Base-by-base conservation (phyloP, 2,888 invertebrate genomes). In the Autographa gamma region DNA sequence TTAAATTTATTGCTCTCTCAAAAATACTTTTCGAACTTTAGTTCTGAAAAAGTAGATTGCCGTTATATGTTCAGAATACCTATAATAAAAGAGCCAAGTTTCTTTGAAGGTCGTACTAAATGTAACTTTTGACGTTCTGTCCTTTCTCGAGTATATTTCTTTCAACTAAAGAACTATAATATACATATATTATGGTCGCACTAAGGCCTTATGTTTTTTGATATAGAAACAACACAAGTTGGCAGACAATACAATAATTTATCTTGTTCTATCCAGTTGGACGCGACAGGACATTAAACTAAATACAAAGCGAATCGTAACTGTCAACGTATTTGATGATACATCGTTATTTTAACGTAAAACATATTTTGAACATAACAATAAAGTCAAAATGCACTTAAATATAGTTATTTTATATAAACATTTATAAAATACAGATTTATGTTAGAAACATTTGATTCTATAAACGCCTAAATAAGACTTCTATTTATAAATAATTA, bases 41-140 rank as follows among this genome's bases (percentile, higher is more conserved):
- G 72, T 77, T 54, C 62, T 69, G 66, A 79, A 78, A 73, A 80
- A 74, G 68, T 73, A 65, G 67, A 67, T 72, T 18, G 31, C 65
- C 60, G 54, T 56, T 69, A 58, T 67, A 71, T 59, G 73, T 71
- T 64, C 60, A 73, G 63, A 74, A 76, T 77, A 76, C 63, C 71
- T 82, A 79, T 76, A 81, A 67, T 73, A 77, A 76, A 83, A 81
- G 69, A 78, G 75, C 71, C 67, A 83, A 85, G 83, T 84, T 85
- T 72, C 65, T 67, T 32, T 60, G 75, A 80, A 85, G 80, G 83
- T 80, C 78, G 74, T 62, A 74, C 70, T 66, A 69, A 82, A 76
- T 79, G 76, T 80, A 74, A 81, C 82, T 83, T 84, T 83, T 81
- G 81, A 80, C 71, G 70, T 75, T 76, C 56, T 79, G 61, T 72